A percentile compares a stretch with the other conserved stretches of the same genome.
Conservation (phyloP, 2,888 invertebrate species). For the Meghimatium bilineatum region DNA sequence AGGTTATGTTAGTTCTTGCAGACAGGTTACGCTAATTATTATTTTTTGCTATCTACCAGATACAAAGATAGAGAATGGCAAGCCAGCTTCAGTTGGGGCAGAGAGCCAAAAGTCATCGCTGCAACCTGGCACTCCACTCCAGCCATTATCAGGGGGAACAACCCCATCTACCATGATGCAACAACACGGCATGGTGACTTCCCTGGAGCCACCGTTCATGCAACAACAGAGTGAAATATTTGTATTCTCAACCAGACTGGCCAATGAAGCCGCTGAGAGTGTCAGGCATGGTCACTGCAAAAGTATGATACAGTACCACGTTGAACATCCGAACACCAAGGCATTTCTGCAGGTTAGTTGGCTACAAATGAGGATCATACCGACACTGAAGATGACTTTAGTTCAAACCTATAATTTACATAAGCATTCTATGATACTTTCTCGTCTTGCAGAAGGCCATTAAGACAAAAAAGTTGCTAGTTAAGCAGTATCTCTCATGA, state of each 20-base stretch:
- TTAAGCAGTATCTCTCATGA: no score
- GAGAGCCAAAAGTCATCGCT: constrained; percentile 51
- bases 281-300: constrained; percentile 93
- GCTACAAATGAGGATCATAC: not conserved
- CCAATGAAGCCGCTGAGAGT: constrained; percentile 95
- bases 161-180: constrained; percentile 40
- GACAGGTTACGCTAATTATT: not conserved
- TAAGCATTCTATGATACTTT: no score
- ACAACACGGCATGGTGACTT: constrained; percentile 35
- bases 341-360: constrained; percentile 89
- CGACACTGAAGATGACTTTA: no score
- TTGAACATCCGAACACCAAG: constrained; percentile 95
- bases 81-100: constrained; percentile 49
- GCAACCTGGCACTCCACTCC: constrained; percentile 35
- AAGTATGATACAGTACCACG: constrained; percentile 93
- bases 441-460: no score
- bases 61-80: constrained; percentile 50
- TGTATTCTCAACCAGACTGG: constrained; percentile 95
- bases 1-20: no score
- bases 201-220: constrained; percentile 64
- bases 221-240: constrained; percentile 98
- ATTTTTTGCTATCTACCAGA: constrained; percentile 23
- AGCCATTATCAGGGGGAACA: constrained; percentile 32
- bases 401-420: no score
- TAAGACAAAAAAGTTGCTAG: no score